Evolutionary conservation across 2,797 vertebrate genomes (phyloP), one percentile per base, ranked within the genome.

Genomic region (Clarias laeviceps): DNA sequence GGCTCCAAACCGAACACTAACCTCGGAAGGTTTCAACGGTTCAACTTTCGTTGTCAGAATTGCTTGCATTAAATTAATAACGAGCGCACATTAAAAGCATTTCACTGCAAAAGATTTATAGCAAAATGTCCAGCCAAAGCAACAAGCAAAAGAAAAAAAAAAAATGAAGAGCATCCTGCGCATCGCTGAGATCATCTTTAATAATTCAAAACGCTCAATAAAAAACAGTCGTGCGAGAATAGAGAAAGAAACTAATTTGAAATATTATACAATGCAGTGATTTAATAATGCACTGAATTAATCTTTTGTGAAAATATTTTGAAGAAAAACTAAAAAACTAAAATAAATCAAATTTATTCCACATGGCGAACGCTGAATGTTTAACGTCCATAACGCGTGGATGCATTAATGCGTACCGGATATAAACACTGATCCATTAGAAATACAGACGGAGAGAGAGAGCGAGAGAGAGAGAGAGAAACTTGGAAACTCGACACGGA

Each of bases 401-500:
- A 40, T 40, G 37, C 84, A 92, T 92, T 89, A 90, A 84, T 81
- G 88, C 77, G 72, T 88, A 83, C 90, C 73, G 80, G 84, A 74
- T 82, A 74, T 68, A 81, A 82, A 82, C 29, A 68, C 83, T 29
- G 77, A 78, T 83, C 82, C 86, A 84, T 90, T 87, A 89, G 85
- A 65, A 56, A 56, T 61, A 11, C 54, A 5, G 27, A 24, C 3
- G 9, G 17, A 79, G 79, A 70, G 78, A 78, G 81, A 80, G 73
- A 87, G 34, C 29, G 80, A 80, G 83, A 84, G 77, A 86, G 66
- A 85, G 73, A 66, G 54, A 24, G 45, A 86, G 73, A 80, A 72
- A 90, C 87, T 90, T 50, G 85, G 91, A 88, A 89, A 4, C 54
- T 91, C 89, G 37, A 92, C 92, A 76, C 18, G 27, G 66, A 69